Evolutionary conservation across 2,113 vertebrate genomes (phyloP).

Genomic region (Halcyon malimbica): DNA sequence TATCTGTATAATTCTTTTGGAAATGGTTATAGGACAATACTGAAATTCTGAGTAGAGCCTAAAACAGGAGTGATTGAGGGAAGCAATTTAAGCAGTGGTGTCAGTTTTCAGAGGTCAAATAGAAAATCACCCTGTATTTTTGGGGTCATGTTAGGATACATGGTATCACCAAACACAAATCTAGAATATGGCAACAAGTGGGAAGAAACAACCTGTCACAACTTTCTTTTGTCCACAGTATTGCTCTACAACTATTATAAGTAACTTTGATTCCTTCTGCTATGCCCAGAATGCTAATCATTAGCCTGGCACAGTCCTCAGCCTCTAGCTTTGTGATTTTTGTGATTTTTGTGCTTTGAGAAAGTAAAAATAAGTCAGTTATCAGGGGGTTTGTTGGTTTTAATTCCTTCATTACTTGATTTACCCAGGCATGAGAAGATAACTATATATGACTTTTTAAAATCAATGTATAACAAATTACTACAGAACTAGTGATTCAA

Average conservation of each 20-base stretch:
- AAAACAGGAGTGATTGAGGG: neutral
- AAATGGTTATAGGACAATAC: constrained; percentile 26
- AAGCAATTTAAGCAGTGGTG: neutral
- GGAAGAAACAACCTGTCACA: neutral
- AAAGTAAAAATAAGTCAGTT: neutral
- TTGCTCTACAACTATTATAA: neutral
- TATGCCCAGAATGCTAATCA: neutral
- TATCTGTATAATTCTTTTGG: constrained; percentile 23
- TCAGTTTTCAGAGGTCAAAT: neutral
- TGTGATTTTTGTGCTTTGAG: neutral
- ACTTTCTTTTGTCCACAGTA: neutral
- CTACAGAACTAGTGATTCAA: neutral
- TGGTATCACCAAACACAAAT: neutral
- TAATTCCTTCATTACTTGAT: neutral
- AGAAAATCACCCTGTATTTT: neutral
- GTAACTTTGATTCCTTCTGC: neutral
- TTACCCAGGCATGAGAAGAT: neutral
- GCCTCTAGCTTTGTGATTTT: neutral
- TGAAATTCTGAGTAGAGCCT: constrained; percentile 27
- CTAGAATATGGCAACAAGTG: neutral
- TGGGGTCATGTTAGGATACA: neutral
- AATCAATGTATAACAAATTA: neutral
- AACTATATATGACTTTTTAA: neutral
- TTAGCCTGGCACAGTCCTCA: neutral
- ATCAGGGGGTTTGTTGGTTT: neutral